A percentile compares a stretch with the other conserved stretches of the same genome.
phyloP scores from a whole-genome alignment of 2,113 vertebrate species.

The Aleadryas rufinucha region DNA sequence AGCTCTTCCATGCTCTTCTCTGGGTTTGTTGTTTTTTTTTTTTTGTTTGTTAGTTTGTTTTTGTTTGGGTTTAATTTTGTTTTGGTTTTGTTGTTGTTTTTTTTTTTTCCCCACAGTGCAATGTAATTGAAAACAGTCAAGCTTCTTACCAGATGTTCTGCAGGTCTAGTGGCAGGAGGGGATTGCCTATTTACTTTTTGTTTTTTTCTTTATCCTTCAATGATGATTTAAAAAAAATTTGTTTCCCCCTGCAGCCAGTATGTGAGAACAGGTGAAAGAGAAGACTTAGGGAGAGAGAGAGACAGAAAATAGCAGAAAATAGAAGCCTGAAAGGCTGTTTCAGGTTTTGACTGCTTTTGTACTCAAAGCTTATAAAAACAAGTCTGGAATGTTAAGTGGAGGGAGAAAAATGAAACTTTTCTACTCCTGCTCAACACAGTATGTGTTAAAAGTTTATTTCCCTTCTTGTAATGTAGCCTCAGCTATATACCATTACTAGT shows the following conservation, averaged over 20 bases:
- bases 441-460: neutral
- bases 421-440: neutral
- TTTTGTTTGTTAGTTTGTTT: neutral
- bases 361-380: neutral
- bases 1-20: fast-evolving
- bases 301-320: neutral
- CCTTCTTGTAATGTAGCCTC: neutral
- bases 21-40: neutral
- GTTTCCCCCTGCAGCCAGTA: neutral
- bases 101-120: neutral
- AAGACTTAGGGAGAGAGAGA: neutral
- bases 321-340: neutral
- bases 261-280: neutral
- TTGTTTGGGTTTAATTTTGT: neutral
- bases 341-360: neutral
- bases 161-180: neutral
- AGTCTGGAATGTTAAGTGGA: neutral
- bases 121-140: neutral
- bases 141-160: neutral
- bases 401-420: neutral
- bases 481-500: neutral
- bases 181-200: neutral
- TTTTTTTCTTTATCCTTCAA: neutral
- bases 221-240: neutral
- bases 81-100: neutral